A percentile compares a stretch with the other conserved stretches of the same genome.
These are phyloP conservation scores for Phyllopteryx taeniolatus DNA, from an alignment of 2,113 vertebrate genomes.

Conservation along the genomic window DNA sequence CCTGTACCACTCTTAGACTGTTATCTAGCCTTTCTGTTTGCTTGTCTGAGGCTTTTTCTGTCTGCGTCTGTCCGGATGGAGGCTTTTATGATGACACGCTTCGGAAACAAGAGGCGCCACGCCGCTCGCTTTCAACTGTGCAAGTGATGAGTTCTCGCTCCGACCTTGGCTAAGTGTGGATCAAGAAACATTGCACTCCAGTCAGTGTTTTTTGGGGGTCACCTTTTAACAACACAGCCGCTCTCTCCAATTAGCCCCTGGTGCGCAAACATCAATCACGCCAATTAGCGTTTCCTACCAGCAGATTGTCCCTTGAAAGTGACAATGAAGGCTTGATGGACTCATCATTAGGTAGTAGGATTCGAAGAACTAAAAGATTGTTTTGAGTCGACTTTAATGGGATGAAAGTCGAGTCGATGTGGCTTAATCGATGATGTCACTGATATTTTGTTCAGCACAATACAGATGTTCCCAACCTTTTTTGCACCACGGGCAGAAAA, in stretches of 20 bases:
- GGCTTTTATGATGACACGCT: conserved; percentile 23
- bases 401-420: not conserved
- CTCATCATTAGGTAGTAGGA: not conserved
- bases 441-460: not conserved
- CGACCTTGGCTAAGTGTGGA: not conserved
- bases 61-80: conserved; percentile 18
- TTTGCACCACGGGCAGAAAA: too few relatives aligned
- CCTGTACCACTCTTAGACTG: conserved; percentile 45
- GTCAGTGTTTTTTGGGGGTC: not conserved
- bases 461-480: too few relatives aligned
- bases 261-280: not conserved
- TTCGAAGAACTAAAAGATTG: not conserved
- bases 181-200: not conserved
- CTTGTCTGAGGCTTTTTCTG: not conserved
- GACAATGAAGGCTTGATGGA: not conserved
- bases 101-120: conserved; percentile 7
- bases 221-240: not conserved
- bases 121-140: not conserved
- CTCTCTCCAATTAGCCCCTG: not conserved
- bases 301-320: not conserved
- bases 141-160: not conserved
- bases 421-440: not conserved
- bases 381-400: too few relatives aligned
- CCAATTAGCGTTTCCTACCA: not conserved
- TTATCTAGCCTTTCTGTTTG: conserved; percentile 36